phyloP scores from a whole-genome alignment of 2,113 vertebrate species.

The Chelonoidis abingdonii region DNA sequence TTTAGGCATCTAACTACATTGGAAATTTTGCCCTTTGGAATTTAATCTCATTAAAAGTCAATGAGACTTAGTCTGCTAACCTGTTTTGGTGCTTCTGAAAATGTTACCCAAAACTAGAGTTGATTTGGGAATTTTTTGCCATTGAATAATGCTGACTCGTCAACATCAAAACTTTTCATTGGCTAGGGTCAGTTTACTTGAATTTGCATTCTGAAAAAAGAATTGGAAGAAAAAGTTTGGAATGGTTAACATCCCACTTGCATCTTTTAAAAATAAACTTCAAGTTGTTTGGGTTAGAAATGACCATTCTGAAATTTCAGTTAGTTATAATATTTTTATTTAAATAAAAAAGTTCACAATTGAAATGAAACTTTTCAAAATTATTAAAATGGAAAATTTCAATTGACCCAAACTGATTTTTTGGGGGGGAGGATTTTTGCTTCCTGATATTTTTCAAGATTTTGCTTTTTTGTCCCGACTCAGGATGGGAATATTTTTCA shows the following conservation, averaged over 20 bases:
- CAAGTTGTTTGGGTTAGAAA: not conserved
- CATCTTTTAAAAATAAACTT: not conserved
- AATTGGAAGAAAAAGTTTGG: not conserved
- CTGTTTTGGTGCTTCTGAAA: not conserved
- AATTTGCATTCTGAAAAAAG: not conserved
- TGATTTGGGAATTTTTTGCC: not conserved
- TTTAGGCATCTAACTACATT: not conserved
- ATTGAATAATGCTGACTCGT: not conserved
- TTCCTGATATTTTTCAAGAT: not conserved
- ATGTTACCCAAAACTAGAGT: not conserved
- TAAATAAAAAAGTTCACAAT: not conserved
- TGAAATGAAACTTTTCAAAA: not conserved
- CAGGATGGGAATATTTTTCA: not conserved
- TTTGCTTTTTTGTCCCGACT: not conserved
- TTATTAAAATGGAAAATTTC: not conserved
- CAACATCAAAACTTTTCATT: not conserved
- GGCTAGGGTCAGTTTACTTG: not conserved
- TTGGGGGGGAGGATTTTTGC: not conserved
- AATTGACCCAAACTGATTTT: not conserved
- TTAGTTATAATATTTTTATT: not conserved
- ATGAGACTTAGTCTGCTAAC: not conserved
- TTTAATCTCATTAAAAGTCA: not conserved
- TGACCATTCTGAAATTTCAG: not conserved
- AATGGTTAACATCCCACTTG: not conserved
- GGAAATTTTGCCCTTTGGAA: not conserved